These are phyloP conservation scores for Pristionchus maxplancki DNA, from an alignment of 2,888 invertebrate species.

Conservation along the genomic window DNA sequence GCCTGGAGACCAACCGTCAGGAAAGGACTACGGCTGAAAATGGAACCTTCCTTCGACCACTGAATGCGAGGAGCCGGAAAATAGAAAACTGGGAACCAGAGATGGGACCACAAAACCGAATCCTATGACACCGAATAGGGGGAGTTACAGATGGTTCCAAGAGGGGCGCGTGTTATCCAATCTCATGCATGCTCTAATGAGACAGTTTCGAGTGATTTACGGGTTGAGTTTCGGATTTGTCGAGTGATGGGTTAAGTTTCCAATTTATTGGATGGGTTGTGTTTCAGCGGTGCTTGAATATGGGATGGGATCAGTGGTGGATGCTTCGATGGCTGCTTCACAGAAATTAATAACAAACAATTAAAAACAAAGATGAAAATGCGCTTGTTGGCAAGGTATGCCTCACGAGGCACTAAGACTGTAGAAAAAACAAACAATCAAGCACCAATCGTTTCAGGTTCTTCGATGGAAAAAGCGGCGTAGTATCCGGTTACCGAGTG, in stretches of 20 bases:
- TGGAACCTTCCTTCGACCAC: no score
- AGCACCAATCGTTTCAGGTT: background rate
- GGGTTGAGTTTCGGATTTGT: constrained; percentile 30
- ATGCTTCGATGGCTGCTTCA: background rate
- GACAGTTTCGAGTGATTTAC: constrained; percentile 20
- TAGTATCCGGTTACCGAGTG: background rate
- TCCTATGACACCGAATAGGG: background rate
- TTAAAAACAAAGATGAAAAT: background rate
- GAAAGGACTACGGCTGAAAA: no score
- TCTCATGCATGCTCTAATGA: constrained; percentile 31
- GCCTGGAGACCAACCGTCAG: no score
- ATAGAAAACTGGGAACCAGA: no score
- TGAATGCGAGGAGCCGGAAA: no score
- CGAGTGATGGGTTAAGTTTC: no score
- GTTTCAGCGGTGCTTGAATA: constrained; percentile 4
- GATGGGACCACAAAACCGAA: no score
- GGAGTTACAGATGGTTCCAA: constrained; percentile 12
- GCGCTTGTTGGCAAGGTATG: no score
- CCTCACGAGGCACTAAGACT: no score
- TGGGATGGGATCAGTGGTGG: background rate
- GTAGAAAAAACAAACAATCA: background rate
- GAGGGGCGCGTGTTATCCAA: constrained; percentile 23
- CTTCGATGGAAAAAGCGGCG: background rate
- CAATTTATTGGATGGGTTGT: no score
- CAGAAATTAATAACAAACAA: background rate